Conservation (phyloP, 2,797 vertebrate species). For the Thaleichthys pacificus region DNA sequence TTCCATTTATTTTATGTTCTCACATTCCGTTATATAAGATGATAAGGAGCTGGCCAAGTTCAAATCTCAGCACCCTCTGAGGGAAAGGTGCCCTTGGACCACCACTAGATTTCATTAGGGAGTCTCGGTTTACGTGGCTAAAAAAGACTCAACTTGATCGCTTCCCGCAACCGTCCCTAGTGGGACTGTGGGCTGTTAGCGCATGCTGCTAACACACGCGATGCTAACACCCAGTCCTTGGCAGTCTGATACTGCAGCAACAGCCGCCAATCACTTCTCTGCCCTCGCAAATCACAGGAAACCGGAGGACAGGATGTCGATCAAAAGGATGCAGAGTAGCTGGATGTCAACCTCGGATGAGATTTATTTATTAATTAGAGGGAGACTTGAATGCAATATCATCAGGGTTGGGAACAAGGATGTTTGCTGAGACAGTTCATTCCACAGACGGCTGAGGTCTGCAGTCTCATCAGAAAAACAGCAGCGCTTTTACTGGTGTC, state of each 20-base stretch:
- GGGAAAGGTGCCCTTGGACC: background rate
- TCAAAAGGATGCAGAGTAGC: background rate
- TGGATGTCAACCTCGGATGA: background rate
- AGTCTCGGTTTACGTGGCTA: constrained; percentile 18
- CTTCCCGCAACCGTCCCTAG: constrained; percentile 18
- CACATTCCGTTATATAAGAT: no score
- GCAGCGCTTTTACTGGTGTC: background rate
- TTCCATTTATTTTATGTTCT: no score
- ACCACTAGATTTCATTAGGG: constrained; percentile 18
- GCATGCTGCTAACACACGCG: constrained; percentile 8
- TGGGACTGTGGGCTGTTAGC: constrained; percentile 11
- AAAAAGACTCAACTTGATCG: constrained; percentile 20
- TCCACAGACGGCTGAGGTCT: background rate
- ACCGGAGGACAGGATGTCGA: background rate
- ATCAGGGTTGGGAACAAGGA: background rate
- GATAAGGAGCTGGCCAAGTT: no score
- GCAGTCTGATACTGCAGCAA: background rate
- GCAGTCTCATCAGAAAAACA: background rate
- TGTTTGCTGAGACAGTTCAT: constrained; percentile 14
- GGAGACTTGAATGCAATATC: background rate
- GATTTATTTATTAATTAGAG: constrained; percentile 5
- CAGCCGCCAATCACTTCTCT: constrained; percentile 3
- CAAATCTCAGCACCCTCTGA: no score
- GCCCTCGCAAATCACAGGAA: background rate
- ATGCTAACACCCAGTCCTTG: constrained; percentile 32